phyloP scores from a whole-genome alignment of 2,797 vertebrate species.

The Antennarius maculatus region DNA sequence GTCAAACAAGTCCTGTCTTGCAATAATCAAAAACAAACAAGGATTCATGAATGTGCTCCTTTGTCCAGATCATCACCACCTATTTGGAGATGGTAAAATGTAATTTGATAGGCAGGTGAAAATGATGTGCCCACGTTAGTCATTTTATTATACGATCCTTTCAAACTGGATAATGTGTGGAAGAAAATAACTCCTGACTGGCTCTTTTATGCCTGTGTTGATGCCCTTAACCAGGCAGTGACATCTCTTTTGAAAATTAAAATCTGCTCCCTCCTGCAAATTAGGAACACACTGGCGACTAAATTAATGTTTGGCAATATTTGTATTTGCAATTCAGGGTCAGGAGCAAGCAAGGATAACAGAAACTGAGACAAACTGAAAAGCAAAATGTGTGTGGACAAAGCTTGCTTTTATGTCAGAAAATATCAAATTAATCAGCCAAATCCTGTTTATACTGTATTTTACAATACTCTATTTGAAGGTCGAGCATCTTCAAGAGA shows the following conservation, averaged over 20 bases:
- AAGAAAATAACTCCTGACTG: neutral
- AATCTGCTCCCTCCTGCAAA: constrained; percentile 5
- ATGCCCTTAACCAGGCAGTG: neutral
- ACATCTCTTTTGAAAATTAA: neutral
- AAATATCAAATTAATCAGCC: constrained; percentile 39
- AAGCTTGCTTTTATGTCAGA: constrained; percentile 9
- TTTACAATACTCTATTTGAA: constrained; percentile 35
- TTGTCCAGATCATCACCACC: too few relatives aligned
- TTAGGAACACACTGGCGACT: constrained; percentile 3
- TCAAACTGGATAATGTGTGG: neutral
- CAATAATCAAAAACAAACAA: too few relatives aligned
- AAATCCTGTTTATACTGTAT: constrained; percentile 11
- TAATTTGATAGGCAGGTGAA: constrained; percentile 4
- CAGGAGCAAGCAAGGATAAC: neutral
- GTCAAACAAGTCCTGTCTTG: too few relatives aligned
- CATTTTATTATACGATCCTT: constrained; percentile 6
- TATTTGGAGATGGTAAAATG: neutral
- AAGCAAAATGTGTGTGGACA: neutral
- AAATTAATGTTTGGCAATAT: constrained; percentile 2
- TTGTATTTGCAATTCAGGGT: constrained; percentile 2
- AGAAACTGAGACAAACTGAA: neutral
- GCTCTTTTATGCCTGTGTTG: constrained; percentile 1
- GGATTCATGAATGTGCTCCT: too few relatives aligned
- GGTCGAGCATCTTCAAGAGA: constrained; percentile 51
- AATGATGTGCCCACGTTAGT: neutral